Conservation (phyloP, 1,140 invertebrate genomes). For the Sinonovacula constricta region DNA sequence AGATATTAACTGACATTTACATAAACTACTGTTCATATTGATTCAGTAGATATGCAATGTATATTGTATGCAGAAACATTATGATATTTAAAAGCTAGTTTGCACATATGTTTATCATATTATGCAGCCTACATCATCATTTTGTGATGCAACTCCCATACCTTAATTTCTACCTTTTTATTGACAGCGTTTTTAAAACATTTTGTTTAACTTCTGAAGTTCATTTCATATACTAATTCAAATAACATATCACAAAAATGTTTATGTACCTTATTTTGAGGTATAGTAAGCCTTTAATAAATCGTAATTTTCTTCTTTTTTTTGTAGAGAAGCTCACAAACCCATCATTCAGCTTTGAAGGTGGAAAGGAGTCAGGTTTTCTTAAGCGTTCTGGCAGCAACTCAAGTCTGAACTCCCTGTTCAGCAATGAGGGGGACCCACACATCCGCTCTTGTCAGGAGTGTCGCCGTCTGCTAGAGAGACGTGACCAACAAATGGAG, state of each 20-base stretch:
- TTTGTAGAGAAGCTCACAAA: conserved; percentile 83
- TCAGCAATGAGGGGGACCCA: conserved; percentile 81
- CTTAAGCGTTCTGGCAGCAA: conserved; percentile 74
- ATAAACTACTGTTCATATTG: too few species aligned
- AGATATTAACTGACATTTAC: too few species aligned
- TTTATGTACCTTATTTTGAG: neutral
- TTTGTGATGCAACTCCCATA: too few species aligned
- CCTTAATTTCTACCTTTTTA: too few species aligned
- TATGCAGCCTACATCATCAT: too few species aligned
- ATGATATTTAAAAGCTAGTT: too few species aligned
- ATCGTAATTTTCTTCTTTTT: conserved; percentile 45
- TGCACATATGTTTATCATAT: too few species aligned
- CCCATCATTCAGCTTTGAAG: conserved; percentile 77
- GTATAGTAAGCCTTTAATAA: neutral
- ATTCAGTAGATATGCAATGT: too few species aligned
- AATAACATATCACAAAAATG: neutral
- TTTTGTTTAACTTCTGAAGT: too few species aligned
- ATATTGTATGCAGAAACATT: too few species aligned
- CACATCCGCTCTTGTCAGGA: conserved; percentile 89
- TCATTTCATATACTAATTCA: neutral
- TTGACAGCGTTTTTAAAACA: too few species aligned
- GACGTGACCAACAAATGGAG: conserved; percentile 88
- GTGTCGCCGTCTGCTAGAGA: conserved; percentile 89
- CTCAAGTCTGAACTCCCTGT: conserved; percentile 75
- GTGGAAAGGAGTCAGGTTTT: conserved; percentile 64